Percentiles rank a stretch among this genome's conserved stretches.
Evolutionary conservation across 2,888 invertebrate genomes (phyloP).

Genomic region (Lepidocyrtoides sp.): DNA sequence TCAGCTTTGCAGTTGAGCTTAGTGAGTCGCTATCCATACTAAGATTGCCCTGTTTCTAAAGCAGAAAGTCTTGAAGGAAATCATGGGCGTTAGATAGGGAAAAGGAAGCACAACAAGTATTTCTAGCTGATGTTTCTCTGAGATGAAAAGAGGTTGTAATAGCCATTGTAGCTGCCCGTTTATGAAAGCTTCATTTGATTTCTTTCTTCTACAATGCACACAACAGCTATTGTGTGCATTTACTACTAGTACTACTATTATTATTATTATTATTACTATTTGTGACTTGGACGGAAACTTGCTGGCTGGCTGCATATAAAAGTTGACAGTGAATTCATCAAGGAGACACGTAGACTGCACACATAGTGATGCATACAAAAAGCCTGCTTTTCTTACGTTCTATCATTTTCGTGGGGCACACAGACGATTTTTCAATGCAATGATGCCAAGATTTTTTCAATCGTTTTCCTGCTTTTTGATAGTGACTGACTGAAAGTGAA

Average conservation of each 20-base stretch:
- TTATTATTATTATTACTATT: too few relatives aligned
- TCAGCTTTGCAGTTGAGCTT: not conserved
- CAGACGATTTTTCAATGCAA: conserved; percentile 13
- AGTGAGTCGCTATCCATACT: not conserved
- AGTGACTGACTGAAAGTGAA: conserved; percentile 49
- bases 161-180: not conserved
- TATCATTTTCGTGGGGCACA: not conserved
- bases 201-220: not conserved
- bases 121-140: not conserved
- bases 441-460: conserved; percentile 60
- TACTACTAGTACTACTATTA: too few relatives aligned
- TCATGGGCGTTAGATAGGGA: too few relatives aligned
- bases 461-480: conserved; percentile 15
- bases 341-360: conserved; percentile 50
- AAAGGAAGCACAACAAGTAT: conserved; percentile 11
- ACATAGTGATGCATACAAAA: conserved; percentile 31
- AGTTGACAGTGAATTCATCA: conserved; percentile 61
- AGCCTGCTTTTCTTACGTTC: conserved; percentile 9
- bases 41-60: too few relatives aligned
- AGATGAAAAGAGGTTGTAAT: not conserved
- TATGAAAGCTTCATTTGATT: conserved; percentile 28
- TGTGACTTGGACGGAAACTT: too few relatives aligned
- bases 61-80: not conserved
- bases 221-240: conserved; percentile 25
- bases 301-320: not conserved